A percentile compares a stretch with the other conserved stretches of the same genome.
Evolutionary conservation across 1,140 invertebrate species (phyloP).

Genomic region (Drosophila repletoides): DNA sequence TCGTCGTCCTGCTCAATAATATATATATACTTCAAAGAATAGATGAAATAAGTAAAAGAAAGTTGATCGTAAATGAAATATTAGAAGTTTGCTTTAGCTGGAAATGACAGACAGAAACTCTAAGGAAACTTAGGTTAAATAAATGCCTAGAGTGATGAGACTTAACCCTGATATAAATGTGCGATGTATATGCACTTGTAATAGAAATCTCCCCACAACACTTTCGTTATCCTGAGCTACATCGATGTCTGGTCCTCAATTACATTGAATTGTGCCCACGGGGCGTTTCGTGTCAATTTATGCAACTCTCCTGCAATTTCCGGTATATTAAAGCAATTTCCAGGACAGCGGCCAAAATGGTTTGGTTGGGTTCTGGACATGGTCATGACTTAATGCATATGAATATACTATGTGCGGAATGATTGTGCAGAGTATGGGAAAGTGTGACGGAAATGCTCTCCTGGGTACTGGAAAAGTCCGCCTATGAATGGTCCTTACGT

Average conservation of each 20-base stretch:
- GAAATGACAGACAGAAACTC: too few species aligned
- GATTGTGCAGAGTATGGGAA: slow-evolving; percentile 14
- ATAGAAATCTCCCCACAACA: slow-evolving; percentile 30
- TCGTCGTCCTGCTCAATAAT: too few species aligned
- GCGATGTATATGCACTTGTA: background rate
- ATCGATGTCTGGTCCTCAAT: slow-evolving; percentile 45
- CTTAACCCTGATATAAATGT: too few species aligned
- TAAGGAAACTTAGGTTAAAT: too few species aligned
- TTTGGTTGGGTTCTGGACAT: too few species aligned
- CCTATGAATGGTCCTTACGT: slow-evolving; percentile 17
- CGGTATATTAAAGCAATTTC: slow-evolving; percentile 80
- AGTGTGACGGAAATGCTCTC: slow-evolving; percentile 60
- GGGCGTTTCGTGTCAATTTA: slow-evolving; percentile 78
- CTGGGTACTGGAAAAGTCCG: slow-evolving; percentile 40
- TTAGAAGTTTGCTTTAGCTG: too few species aligned
- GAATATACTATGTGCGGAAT: slow-evolving; percentile 45
- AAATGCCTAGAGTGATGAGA: too few species aligned
- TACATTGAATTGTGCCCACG: slow-evolving; percentile 66
- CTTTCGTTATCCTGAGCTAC: slow-evolving; percentile 40
- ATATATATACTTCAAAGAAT: too few species aligned
- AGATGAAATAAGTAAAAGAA: too few species aligned
- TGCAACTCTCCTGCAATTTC: slow-evolving; percentile 79
- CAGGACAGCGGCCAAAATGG: slow-evolving; percentile 49
- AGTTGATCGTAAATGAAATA: too few species aligned
- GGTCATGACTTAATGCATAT: slow-evolving; percentile 65